phyloP scores from a whole-genome alignment of 2,113 vertebrate species.

The Theropithecus gelada region DNA sequence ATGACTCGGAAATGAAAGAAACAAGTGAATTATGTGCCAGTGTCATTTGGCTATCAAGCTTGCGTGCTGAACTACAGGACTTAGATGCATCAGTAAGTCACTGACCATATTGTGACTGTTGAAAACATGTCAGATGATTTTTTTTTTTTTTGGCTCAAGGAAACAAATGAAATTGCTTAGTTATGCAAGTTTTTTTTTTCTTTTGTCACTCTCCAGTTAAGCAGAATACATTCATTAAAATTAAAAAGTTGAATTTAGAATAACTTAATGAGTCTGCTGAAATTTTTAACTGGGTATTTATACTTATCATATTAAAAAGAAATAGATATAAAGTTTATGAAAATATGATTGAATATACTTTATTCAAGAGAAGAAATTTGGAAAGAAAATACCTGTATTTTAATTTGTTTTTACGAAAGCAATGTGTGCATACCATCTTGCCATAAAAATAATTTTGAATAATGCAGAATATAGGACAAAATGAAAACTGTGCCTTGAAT shows the following conservation, averaged over 20 bases:
- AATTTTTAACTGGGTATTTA: conserved; percentile 36
- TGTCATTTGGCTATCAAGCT: not conserved
- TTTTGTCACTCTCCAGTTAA: conserved; percentile 17
- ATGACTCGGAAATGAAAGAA: not conserved
- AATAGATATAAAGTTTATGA: conserved; percentile 7
- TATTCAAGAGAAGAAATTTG: conserved; percentile 26
- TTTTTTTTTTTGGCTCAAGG: not conserved
- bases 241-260: conserved; percentile 19
- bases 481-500: not conserved
- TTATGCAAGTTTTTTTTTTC: not conserved
- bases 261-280: not conserved
- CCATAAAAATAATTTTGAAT: not conserved
- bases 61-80: not conserved
- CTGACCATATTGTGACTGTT: not conserved
- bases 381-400: conserved; percentile 12
- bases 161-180: conserved; percentile 5
- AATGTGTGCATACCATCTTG: not conserved
- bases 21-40: not conserved
- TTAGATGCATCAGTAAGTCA: not conserved
- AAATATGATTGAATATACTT: not conserved
- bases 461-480: not conserved
- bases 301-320: not conserved
- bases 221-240: conserved; percentile 25
- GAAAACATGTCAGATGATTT: not conserved
- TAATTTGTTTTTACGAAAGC: conserved; percentile 13